A percentile compares a stretch with the other conserved stretches of the same genome.
Evolutionary conservation across 2,113 vertebrate genomes (phyloP).

Genomic region (Psilopogon haemacephalus): DNA sequence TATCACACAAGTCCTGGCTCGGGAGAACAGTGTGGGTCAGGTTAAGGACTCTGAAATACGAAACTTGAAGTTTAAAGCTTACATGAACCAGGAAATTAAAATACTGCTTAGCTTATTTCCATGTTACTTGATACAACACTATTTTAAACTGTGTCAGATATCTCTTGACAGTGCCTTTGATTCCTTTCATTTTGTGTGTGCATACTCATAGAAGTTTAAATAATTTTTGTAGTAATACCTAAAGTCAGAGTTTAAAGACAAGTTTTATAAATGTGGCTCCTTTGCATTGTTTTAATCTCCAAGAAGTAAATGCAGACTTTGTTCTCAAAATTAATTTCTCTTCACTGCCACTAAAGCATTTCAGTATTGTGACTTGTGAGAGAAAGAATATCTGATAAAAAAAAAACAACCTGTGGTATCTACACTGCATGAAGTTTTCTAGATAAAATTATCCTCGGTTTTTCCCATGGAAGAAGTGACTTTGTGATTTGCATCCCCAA

Average conservation of each 20-base stretch:
- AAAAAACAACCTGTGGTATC: neutral
- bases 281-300: neutral
- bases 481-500: neutral
- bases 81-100: neutral
- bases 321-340: neutral
- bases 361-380: neutral
- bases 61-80: neutral
- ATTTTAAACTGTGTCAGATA: neutral
- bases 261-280: neutral
- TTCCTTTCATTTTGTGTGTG: neutral
- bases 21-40: neutral
- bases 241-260: neutral
- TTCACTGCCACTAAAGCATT: neutral
- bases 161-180: neutral
- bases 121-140: neutral
- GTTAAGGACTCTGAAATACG: neutral
- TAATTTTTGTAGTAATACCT: neutral
- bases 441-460: neutral
- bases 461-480: constrained; percentile 13
- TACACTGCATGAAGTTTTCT: constrained; percentile 35
- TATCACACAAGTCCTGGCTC: neutral
- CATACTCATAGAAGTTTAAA: neutral
- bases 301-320: neutral
- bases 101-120: neutral
- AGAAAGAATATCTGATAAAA: neutral